Percentiles rank a stretch among this genome's conserved stretches.
phyloP scores from a whole-genome alignment of 2,888 invertebrate species.

The Lissocephala sabroskyi region DNA sequence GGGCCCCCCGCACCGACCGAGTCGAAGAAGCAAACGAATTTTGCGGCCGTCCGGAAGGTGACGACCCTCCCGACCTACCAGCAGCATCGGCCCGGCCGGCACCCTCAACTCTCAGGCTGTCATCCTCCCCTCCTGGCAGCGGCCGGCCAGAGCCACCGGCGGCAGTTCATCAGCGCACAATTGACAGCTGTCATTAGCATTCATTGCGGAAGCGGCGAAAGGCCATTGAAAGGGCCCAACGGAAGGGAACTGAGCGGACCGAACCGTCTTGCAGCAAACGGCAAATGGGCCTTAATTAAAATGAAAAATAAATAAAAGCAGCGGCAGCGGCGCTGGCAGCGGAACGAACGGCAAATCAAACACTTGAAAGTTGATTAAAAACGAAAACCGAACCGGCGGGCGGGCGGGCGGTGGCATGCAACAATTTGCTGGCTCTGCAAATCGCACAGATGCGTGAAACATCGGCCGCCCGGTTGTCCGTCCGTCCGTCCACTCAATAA shows the following conservation, averaged over 20 bases:
- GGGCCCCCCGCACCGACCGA: too few relatives aligned
- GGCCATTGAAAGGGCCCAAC: slow-evolving; percentile 28
- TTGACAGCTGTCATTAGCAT: slow-evolving; percentile 65
- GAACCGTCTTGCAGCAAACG: slow-evolving; percentile 7
- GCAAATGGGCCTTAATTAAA: slow-evolving; percentile 60
- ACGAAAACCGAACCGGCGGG: slow-evolving; percentile 10
- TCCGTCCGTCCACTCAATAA: too few relatives aligned
- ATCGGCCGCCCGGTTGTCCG: slow-evolving; percentile 1
- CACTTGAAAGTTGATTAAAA: slow-evolving; percentile 58
- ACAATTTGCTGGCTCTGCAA: slow-evolving; percentile 55
- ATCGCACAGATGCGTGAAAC: slow-evolving; percentile 54
- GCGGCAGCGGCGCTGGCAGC: slow-evolving; percentile 28
- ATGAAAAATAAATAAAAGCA: slow-evolving; percentile 42
- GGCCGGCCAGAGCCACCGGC: background rate
- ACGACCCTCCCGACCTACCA: too few relatives aligned
- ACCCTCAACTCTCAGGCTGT: background rate
- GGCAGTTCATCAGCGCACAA: slow-evolving; percentile 54
- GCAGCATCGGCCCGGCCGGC: background rate
- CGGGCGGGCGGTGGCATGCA: slow-evolving; percentile 29
- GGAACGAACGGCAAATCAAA: slow-evolving; percentile 59
- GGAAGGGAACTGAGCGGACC: background rate
- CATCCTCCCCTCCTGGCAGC: background rate
- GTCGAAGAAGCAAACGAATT: too few relatives aligned
- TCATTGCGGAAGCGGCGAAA: slow-evolving; percentile 54
- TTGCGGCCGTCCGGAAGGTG: too few relatives aligned